Percentiles rank a stretch among this genome's conserved stretches.
These are phyloP conservation scores for Arenaria interpres DNA, from an alignment of 2,113 vertebrate species.

Conservation along the genomic window DNA sequence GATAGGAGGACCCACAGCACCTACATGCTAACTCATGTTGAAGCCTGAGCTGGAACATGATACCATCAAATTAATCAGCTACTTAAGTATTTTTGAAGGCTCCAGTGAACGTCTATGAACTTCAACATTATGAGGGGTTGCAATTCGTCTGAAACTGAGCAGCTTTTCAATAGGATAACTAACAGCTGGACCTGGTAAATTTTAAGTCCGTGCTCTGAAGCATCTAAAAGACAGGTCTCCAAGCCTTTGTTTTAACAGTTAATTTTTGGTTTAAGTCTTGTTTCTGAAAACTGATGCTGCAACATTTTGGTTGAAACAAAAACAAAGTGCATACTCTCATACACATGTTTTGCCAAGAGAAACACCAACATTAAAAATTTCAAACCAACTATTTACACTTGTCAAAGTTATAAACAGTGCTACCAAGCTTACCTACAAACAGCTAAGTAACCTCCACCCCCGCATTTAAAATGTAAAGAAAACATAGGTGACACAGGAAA, in stretches of 20 bases:
- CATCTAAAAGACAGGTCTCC: neutral
- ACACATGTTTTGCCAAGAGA: accelerated
- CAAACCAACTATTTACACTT: neutral
- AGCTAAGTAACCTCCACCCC: neutral
- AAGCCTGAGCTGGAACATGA: neutral
- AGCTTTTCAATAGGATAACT: neutral
- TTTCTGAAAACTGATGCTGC: neutral
- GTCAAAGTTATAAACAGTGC: neutral
- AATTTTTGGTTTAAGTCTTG: neutral
- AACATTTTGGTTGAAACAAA: neutral
- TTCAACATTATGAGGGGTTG: neutral
- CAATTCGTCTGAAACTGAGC: neutral
- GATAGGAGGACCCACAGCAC: neutral
- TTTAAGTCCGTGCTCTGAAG: neutral
- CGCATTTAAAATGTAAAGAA: neutral
- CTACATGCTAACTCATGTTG: neutral
- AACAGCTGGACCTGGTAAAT: neutral
- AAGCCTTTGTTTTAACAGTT: neutral
- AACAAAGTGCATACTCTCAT: neutral
- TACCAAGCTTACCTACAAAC: neutral
- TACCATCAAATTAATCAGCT: neutral
- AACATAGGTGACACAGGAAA: neutral
- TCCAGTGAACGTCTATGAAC: neutral
- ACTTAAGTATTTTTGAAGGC: neutral
- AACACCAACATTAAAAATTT: neutral